A percentile compares a stretch with the other conserved stretches of the same genome.
These are phyloP conservation scores for Sebastes steindachneri DNA, from an alignment of 2,797 vertebrate genomes.

Conservation along the genomic window DNA sequence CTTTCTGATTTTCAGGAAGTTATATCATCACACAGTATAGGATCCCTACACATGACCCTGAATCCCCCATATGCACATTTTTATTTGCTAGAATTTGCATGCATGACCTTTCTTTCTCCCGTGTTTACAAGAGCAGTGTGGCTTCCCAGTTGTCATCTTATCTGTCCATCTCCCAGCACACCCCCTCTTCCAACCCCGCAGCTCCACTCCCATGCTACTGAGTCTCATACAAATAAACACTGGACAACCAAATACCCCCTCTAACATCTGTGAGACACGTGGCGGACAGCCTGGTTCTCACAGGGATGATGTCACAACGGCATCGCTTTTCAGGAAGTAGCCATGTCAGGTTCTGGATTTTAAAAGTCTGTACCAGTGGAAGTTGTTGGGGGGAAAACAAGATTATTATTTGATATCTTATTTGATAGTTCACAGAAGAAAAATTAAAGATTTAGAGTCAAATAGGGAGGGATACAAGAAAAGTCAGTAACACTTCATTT, in stretches of 20 bases:
- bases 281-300: neutral
- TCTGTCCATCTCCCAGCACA: slow-evolving; percentile 37
- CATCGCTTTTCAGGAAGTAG: neutral
- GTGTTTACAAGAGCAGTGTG: slow-evolving; percentile 42
- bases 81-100: neutral
- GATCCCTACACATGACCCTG: neutral
- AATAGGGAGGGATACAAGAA: neutral
- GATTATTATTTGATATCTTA: neutral
- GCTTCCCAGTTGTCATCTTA: slow-evolving; percentile 18
- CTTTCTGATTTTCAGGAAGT: slow-evolving; percentile 4
- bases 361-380: neutral
- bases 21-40: neutral
- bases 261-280: slow-evolving; percentile 44
- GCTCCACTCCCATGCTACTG: slow-evolving; percentile 26
- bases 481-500: neutral
- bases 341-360: neutral
- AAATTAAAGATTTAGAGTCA: neutral
- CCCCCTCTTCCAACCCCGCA: slow-evolving; percentile 6
- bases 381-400: neutral
- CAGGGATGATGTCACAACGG: neutral
- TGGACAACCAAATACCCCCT: neutral
- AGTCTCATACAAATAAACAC: slow-evolving; percentile 52
- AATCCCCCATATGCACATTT: neutral
- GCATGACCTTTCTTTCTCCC: neutral
- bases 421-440: neutral